Base-by-base conservation (phyloP, 2,113 vertebrate species). In the Proterorhinus semilunaris region DNA sequence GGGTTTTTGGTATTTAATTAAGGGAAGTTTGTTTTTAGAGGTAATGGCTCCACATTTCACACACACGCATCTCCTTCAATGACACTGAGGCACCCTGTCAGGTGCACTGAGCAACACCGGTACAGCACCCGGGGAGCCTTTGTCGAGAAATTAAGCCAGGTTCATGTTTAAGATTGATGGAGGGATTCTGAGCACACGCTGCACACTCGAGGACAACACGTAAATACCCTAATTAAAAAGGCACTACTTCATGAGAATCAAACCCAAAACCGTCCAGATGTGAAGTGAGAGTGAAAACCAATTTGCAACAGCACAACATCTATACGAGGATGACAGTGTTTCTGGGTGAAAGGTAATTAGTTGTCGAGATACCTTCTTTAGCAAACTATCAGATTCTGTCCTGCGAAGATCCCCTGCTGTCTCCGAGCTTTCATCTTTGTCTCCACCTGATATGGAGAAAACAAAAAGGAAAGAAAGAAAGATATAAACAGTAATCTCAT, bases 341-440 rank as follows among this genome's bases (percentile, higher is more conserved):
- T 79, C 21, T 47, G 4, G 73, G 8, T 62, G 8, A 5, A 58
- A 54, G 77, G 65, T 81, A 81, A 76, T 66, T 71, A 57, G 58
- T 16, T 44, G 47, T 52, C 21, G 68, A 67, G 61, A 75, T 55
- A 5, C 98, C 96, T 98, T 99, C 84, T 98, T 98, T 50, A 99
- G 90, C 67, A 97, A 93, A 16, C 96, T 94, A 79, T 99, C 98
- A 0, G 98, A 98, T 65, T 98, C 97, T 0, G 98, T 98, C 74
- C 98, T 95, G 78, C 98, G 92, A 53, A 99, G 93, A 72, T 98
- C 96, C 67, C 94, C 94, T 1, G 92, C 91, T 15, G 83, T 74
- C 12, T 98, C 97, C 0, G 96, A 96, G 0, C 87, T 89, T 75
- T 98, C 97, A 13, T 96, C 96, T 87, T 93, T 94, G 0, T 93